Conservation (phyloP, 2,888 invertebrate species). For the Ornithoptera priamus region DNA sequence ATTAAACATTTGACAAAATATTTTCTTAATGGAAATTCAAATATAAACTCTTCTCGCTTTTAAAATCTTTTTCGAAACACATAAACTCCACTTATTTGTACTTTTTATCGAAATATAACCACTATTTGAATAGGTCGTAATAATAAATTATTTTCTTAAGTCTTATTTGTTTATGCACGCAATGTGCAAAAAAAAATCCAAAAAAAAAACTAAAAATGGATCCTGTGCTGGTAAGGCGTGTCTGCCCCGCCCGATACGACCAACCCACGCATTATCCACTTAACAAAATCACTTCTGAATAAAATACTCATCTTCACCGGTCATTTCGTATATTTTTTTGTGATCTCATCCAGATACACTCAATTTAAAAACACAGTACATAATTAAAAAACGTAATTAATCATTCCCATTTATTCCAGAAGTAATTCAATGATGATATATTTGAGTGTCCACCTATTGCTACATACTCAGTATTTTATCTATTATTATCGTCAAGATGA, state of each 20-base stretch:
- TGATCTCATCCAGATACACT: background rate
- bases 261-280: constrained; percentile 74
- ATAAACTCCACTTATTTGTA: background rate
- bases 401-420: constrained; percentile 17
- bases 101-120: background rate
- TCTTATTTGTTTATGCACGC: constrained; percentile 12
- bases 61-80: background rate
- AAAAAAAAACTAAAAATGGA: constrained; percentile 50
- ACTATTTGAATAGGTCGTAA: background rate
- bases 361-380: background rate
- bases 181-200: constrained; percentile 1
- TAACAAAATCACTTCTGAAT: constrained; percentile 75
- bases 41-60: too few relatives aligned
- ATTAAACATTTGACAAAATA: too few relatives aligned
- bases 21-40: too few relatives aligned
- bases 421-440: background rate
- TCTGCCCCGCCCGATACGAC: constrained; percentile 60
- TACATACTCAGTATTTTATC: too few relatives aligned
- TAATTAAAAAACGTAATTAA: constrained; percentile 11
- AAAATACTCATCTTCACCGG: constrained; percentile 42
- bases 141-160: background rate
- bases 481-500: too few relatives aligned
- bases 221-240: constrained; percentile 59
- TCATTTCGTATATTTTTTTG: constrained; percentile 26
- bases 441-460: background rate